Conservation (phyloP, 37 sponge, comb jelly and placozoan genomes). For the Beroe forskalii region DNA sequence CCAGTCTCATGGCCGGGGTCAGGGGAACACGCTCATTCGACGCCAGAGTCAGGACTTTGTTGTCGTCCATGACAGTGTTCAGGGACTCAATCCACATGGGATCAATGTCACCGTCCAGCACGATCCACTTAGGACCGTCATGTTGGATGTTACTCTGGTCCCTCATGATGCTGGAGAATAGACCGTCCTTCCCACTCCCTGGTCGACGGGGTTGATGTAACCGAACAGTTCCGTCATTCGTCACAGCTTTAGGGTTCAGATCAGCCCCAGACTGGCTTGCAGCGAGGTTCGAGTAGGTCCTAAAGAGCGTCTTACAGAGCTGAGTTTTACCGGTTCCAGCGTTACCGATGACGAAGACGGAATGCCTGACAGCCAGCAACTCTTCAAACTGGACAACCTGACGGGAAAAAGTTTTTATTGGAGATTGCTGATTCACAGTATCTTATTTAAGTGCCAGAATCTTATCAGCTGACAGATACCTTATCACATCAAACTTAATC, state of each 20-base stretch:
- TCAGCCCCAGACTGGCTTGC: conserved; percentile 86
- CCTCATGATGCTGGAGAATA: conserved; percentile 94
- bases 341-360: conserved; percentile 96
- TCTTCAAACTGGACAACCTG: conserved; percentile 93
- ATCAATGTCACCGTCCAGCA: conserved; percentile 99
- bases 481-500: too few species aligned
- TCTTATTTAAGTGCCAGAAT: too few species aligned
- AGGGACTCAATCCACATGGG: conserved; percentile 99
- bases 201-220: conserved; percentile 93
- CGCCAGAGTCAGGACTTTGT: conserved; percentile 96
- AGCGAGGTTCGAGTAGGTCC: conserved; percentile 87
- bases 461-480: too few species aligned
- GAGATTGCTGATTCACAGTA: too few species aligned
- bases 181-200: conserved; percentile 97
- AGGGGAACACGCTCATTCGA: conserved; percentile 97
- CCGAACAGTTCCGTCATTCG: conserved; percentile 91
- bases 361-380: conserved; percentile 90
- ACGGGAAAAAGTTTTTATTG: too few species aligned
- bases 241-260: conserved; percentile 96
- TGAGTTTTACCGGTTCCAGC: conserved; percentile 93
- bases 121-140: conserved; percentile 98
- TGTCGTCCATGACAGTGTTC: conserved; percentile 99
- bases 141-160: conserved; percentile 86
- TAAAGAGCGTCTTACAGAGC: conserved; percentile 84
- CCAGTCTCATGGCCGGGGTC: conserved; percentile 93